Percentiles rank a stretch among this genome's conserved stretches.
These are phyloP conservation scores for Dermochelys coriacea DNA, from an alignment of 2,797 vertebrate species.

Conservation along the genomic window DNA sequence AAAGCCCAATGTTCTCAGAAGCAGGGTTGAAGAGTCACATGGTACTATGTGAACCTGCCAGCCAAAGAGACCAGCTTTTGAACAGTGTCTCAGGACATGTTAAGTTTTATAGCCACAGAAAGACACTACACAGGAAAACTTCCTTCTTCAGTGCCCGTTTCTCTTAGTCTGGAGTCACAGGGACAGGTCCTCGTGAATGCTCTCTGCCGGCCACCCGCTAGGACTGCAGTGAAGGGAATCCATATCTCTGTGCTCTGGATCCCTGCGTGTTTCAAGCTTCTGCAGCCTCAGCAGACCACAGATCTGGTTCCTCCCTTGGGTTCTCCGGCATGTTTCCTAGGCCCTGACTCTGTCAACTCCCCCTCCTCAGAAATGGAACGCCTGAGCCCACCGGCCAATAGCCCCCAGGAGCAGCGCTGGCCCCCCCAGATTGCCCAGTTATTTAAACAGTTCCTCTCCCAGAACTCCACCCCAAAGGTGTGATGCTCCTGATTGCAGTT, in stretches of 20 bases:
- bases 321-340: not conserved
- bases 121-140: rapidly evolving
- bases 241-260: not conserved
- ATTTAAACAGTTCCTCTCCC: not conserved
- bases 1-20: not conserved
- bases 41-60: not conserved
- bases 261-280: not conserved
- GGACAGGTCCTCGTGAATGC: not conserved
- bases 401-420: not conserved
- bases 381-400: not conserved
- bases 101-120: not conserved
- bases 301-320: not conserved
- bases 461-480: not conserved
- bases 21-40: not conserved
- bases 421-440: not conserved
- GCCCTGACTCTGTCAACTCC: not conserved
- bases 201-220: not conserved
- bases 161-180: not conserved
- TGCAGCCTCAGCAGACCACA: not conserved
- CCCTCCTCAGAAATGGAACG: not conserved
- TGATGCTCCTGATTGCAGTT: not conserved
- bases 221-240: not conserved
- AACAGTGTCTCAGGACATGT: not conserved
- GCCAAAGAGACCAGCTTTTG: not conserved
- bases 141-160: not conserved